phyloP scores from a whole-genome alignment of 2,888 invertebrate species.

The Steinernema scapterisci region DNA sequence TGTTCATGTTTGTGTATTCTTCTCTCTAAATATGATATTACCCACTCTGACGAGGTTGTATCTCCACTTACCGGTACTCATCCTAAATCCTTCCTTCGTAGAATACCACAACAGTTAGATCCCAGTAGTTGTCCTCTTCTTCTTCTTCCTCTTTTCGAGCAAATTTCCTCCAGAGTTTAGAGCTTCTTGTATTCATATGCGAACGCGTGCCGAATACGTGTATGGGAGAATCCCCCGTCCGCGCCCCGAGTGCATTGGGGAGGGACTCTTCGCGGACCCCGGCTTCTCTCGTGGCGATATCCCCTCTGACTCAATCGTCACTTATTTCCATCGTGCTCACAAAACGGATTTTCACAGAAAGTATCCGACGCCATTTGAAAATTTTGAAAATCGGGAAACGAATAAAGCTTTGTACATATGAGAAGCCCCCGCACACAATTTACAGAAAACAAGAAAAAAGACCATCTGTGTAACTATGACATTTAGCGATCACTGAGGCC shows the following conservation, averaged over 20 bases:
- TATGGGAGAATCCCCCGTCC: neutral
- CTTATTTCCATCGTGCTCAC: constrained; percentile 19
- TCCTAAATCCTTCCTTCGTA: constrained; percentile 11
- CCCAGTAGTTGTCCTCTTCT: neutral
- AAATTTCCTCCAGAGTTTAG: constrained; percentile 10
- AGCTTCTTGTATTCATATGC: constrained; percentile 17
- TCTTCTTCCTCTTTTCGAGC: neutral
- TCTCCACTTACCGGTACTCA: constrained; percentile 30
- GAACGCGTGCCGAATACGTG: constrained; percentile 31
- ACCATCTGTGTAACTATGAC: constrained; percentile 52
- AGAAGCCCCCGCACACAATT: neutral
- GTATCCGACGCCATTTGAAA: too few species aligned
- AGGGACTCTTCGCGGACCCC: neutral
- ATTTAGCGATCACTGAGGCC: constrained; percentile 51
- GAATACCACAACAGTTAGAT: neutral
- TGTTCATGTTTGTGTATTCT: neutral
- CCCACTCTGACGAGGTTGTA: constrained; percentile 30
- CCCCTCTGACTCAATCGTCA: constrained; percentile 18
- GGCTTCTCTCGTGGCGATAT: constrained; percentile 23
- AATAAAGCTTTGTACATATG: constrained; percentile 29
- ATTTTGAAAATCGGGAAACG: neutral
- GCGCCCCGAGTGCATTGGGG: neutral
- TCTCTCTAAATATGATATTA: neutral
- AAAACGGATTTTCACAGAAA: neutral
- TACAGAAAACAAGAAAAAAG: constrained; percentile 31